phyloP scores from a whole-genome alignment of 2,113 vertebrate genomes.

The Tor tambroides region DNA sequence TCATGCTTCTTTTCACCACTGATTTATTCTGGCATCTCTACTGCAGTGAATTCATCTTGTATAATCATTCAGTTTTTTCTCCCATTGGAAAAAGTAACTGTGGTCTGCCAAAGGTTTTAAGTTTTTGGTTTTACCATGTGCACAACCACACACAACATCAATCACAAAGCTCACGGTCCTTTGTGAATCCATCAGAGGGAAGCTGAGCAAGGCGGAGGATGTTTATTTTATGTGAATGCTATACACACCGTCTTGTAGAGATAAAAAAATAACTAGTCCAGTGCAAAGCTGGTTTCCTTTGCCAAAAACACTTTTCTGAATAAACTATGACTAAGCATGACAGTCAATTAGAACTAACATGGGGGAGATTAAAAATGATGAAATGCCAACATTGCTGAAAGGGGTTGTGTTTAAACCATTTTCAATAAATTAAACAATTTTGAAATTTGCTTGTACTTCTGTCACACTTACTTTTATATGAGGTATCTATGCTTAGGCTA shows the following conservation, averaged over 20 bases:
- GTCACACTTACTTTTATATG: neutral
- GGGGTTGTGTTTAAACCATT: neutral
- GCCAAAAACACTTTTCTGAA: neutral
- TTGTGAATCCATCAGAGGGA: neutral
- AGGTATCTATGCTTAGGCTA: neutral
- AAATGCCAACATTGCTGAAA: neutral
- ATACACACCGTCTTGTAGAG: neutral
- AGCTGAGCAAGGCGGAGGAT: neutral
- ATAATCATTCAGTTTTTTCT: neutral
- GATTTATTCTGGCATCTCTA: slow-evolving; percentile 10
- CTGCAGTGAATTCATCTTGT: neutral
- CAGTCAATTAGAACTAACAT: neutral
- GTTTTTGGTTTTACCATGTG: neutral
- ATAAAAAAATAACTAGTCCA: neutral
- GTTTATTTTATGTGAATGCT: neutral
- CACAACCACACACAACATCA: neutral
- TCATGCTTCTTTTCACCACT: slow-evolving; percentile 1
- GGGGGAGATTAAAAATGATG: neutral
- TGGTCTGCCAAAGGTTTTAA: slow-evolving; percentile 1
- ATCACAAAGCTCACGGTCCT: neutral
- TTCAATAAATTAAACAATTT: neutral
- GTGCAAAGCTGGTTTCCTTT: neutral
- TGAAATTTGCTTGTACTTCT: neutral
- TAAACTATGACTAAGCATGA: neutral
- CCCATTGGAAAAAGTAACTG: slow-evolving; percentile 11